phyloP scores from a whole-genome alignment of 2,113 vertebrate species.

The Varanus salvator region DNA sequence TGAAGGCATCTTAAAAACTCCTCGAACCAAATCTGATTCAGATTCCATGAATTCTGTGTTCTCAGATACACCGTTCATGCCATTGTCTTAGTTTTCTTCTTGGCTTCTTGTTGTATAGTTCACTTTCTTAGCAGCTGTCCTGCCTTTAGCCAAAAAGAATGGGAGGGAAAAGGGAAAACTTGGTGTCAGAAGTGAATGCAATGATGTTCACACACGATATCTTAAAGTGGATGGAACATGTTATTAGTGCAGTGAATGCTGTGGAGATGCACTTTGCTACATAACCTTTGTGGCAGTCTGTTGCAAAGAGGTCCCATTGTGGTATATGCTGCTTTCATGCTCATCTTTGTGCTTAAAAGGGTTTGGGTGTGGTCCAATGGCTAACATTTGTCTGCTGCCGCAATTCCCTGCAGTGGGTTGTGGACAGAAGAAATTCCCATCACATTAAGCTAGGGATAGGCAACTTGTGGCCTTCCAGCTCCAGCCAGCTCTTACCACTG shows the following conservation, averaged over 20 bases:
- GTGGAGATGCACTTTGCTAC: neutral
- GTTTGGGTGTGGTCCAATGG: neutral
- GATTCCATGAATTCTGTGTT: slow-evolving; percentile 77
- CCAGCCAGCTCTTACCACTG: too few relatives aligned
- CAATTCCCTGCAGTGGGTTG: neutral
- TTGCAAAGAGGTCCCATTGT: slow-evolving; percentile 24
- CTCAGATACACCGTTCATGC: slow-evolving; percentile 76
- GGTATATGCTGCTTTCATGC: slow-evolving; percentile 6
- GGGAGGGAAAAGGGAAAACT: slow-evolving; percentile 35
- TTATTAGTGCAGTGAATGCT: neutral
- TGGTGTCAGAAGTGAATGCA: neutral
- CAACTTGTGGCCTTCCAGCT: too few relatives aligned
- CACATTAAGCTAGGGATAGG: too few relatives aligned
- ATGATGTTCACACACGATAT: neutral
- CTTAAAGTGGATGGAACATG: accelerated
- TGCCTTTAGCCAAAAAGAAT: slow-evolving; percentile 65
- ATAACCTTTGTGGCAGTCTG: slow-evolving; percentile 15
- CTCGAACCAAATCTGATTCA: slow-evolving; percentile 78
- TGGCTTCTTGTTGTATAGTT: slow-evolving; percentile 47
- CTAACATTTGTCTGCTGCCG: neutral
- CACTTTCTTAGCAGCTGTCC: slow-evolving; percentile 55
- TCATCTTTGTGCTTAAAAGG: neutral
- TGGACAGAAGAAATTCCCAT: neutral
- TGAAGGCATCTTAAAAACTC: slow-evolving; percentile 85
- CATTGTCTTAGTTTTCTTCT: slow-evolving; percentile 65